phyloP scores from a whole-genome alignment of 2,888 invertebrate species.

The Eledona agricola region DNA sequence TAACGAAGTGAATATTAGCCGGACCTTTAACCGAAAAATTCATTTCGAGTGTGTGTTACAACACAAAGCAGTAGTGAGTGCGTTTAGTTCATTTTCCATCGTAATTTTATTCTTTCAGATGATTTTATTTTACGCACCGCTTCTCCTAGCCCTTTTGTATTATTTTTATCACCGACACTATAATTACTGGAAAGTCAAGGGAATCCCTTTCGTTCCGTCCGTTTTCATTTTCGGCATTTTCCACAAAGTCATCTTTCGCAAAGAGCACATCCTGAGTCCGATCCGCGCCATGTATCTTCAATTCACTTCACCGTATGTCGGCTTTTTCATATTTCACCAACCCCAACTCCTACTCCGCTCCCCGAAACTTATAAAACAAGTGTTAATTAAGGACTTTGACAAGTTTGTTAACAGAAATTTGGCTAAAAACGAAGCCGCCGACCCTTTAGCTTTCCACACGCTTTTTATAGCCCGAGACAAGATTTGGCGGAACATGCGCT shows the following conservation, averaged over 20 bases:
- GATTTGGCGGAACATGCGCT: constrained; percentile 64
- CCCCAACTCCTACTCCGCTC: constrained; percentile 62
- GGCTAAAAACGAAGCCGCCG: constrained; percentile 58
- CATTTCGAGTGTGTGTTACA: too few relatives aligned
- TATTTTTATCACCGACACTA: constrained; percentile 28
- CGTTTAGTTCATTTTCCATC: too few relatives aligned
- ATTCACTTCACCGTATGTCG: constrained; percentile 53
- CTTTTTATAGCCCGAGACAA: constrained; percentile 61
- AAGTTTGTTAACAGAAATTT: constrained; percentile 62
- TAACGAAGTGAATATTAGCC: too few relatives aligned
- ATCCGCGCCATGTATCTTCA: constrained; percentile 43
- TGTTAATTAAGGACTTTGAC: constrained; percentile 63
- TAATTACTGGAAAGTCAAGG: constrained; percentile 15
- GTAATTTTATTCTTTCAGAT: too few relatives aligned
- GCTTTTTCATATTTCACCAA: constrained; percentile 62
- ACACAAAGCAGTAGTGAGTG: too few relatives aligned
- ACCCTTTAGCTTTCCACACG: constrained; percentile 59
- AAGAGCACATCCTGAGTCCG: constrained; percentile 17
- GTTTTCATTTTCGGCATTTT: constrained; percentile 27
- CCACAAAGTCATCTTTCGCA: constrained; percentile 8
- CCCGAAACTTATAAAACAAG: constrained; percentile 61
- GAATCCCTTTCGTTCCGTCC: constrained; percentile 20
- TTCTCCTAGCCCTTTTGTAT: constrained; percentile 10
- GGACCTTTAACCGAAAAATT: too few relatives aligned
- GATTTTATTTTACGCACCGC: too few relatives aligned